These are phyloP conservation scores for Barnardius zonarius DNA, from an alignment of 2,113 vertebrate species.

Conservation along the genomic window DNA sequence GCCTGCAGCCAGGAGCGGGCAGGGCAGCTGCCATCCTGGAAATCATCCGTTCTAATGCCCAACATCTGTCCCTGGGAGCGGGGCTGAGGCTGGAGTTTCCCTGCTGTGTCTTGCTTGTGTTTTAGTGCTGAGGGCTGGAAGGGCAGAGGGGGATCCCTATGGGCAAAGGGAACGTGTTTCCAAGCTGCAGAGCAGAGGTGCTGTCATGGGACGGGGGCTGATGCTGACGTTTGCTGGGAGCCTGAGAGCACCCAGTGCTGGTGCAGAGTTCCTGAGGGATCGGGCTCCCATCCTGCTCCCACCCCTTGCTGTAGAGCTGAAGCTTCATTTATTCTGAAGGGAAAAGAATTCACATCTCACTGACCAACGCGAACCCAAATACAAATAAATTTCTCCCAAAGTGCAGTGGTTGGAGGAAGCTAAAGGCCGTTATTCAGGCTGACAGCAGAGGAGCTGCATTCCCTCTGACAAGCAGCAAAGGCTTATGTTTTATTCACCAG, in stretches of 20 bases:
- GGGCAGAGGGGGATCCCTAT: background rate
- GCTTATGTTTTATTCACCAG: slow-evolving; percentile 89
- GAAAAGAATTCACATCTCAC: slow-evolving; percentile 25
- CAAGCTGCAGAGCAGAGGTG: background rate
- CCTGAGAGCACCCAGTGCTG: background rate
- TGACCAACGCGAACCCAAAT: slow-evolving; percentile 49
- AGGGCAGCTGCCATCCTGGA: background rate
- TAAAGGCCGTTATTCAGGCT: slow-evolving; percentile 66
- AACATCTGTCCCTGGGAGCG: rapidly evolving
- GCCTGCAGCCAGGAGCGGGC: background rate
- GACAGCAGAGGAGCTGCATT: slow-evolving; percentile 57
- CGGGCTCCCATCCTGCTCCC: rapidly evolving
- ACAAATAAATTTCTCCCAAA: slow-evolving; percentile 74
- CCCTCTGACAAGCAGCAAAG: slow-evolving; percentile 61
- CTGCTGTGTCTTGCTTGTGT: background rate
- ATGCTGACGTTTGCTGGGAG: background rate
- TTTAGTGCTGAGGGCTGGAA: background rate
- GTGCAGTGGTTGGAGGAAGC: slow-evolving; percentile 63
- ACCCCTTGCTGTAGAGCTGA: background rate
- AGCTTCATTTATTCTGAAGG: slow-evolving; percentile 32
- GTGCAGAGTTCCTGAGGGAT: background rate
- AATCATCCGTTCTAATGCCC: rapidly evolving
- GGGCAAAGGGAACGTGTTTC: background rate
- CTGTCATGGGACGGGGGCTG: background rate
- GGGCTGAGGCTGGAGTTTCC: background rate